phyloP scores from a whole-genome alignment of 1,140 invertebrate species.

The Cepaea nemoralis region DNA sequence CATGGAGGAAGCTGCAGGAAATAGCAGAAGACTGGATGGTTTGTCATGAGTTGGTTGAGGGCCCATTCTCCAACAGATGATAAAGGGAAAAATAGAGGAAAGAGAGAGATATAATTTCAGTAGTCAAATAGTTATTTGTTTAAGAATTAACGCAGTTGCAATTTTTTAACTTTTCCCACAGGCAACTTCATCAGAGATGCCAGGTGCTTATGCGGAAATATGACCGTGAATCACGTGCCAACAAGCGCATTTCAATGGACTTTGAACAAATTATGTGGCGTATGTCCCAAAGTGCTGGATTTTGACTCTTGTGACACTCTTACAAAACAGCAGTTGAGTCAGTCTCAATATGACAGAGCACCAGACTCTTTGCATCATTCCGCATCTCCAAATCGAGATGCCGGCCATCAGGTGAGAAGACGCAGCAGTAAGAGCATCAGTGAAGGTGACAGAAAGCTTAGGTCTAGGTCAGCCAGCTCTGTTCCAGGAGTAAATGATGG shows the following conservation, averaged over 20 bases:
- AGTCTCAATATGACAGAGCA: conserved; percentile 1
- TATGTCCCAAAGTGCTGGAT: conserved; percentile 73
- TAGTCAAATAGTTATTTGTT: too few species aligned
- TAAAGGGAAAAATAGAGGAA: too few species aligned
- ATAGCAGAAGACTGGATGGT: too few species aligned
- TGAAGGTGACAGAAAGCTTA: conserved; percentile 33
- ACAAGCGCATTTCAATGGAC: conserved; percentile 81
- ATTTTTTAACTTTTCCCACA: conserved; percentile 44
- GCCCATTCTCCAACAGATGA: too few species aligned
- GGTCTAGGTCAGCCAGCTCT: conserved; percentile 40
- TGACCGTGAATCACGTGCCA: conserved; percentile 79
- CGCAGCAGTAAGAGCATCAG: not conserved
- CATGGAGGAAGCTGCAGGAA: too few species aligned
- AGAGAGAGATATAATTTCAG: too few species aligned
- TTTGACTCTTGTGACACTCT: conserved; percentile 55
- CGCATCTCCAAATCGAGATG: not conserved
- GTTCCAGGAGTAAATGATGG: conserved; percentile 4
- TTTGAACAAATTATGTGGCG: conserved; percentile 90
- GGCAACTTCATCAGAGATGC: conserved; percentile 69
- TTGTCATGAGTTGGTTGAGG: too few species aligned
- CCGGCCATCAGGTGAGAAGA: not conserved
- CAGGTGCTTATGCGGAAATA: conserved; percentile 68
- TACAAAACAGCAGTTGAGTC: conserved; percentile 52
- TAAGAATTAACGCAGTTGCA: too few species aligned
- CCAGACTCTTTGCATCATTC: conserved; percentile 12